Base-by-base conservation (phyloP, 2,113 vertebrate genomes). In the Larimichthys polyactis region DNA sequence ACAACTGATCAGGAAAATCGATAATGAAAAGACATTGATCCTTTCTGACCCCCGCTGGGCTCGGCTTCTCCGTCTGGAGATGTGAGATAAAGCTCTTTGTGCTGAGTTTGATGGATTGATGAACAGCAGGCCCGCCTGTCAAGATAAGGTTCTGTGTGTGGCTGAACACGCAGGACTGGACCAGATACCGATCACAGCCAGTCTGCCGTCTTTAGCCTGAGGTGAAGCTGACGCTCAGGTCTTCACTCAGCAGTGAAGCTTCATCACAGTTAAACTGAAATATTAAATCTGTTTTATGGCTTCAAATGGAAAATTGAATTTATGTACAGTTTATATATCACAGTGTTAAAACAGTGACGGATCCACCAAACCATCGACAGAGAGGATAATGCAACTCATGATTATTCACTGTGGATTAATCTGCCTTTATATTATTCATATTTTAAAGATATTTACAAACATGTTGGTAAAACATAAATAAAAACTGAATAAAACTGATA, bases 121-220 rank as follows among this genome's bases (percentile, higher is more conserved):
- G 81, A 85, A 87, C 66, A 81, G 84, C 90, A 91, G 86, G 71
- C 55, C 69, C 58, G 60, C 20, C 81, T 89, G 81, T 86, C 84
- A 70, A 90, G 90, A 92, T 91, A 92, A 91, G 52, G 44, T 10
- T 58, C 62, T 60, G 24, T 4, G 22, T 71, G 75, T 86, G 46
- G 67, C 64, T 67, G 55, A 71, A 51, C 51, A 57, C 60, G 58
- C 29, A 60, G 55, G 6, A 60, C 40, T 49, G 40, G 68, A 81
- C 2, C 36, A 82, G 89, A 91, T 87, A 82, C 36, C 43, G 40
- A 91, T 88, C 85, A 79, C 19, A 89, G 22, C 16, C n/a, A 76
- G 52, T 63, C 55, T 72, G 52, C 22, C 20, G 43, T 68, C 79
- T 88, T 32, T 44, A 64, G 83, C 68, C 83, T 69, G n/a, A 79